These are phyloP conservation scores for Trichogramma pretiosum DNA, from an alignment of 1,140 invertebrate species.

Conservation along the genomic window DNA sequence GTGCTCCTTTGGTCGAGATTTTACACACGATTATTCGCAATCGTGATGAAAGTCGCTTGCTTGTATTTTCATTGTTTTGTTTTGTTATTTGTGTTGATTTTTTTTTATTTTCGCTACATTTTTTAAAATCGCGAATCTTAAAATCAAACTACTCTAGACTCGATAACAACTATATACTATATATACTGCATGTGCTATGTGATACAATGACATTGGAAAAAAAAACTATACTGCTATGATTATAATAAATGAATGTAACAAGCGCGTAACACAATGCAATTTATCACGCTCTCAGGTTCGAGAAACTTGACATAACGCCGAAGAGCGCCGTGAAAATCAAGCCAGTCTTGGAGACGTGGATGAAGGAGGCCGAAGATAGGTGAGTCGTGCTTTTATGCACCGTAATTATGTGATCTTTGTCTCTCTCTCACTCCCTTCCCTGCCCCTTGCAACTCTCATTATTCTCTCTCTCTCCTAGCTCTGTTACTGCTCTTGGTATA, in stretches of 20 bases:
- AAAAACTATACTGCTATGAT: too few species aligned
- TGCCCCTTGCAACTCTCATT: conserved; percentile 7
- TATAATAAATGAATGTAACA: not conserved
- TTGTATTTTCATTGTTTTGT: too few species aligned
- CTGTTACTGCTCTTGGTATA: not conserved
- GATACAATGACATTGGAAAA: not conserved
- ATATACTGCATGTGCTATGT: too few species aligned
- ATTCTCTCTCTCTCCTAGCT: not conserved
- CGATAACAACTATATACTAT: too few species aligned
- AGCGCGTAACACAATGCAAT: conserved; percentile 3
- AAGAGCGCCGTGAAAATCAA: conserved; percentile 99
- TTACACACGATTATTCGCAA: conserved; percentile 9
- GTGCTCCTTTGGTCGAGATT: conserved; percentile 37
- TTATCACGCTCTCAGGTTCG: conserved; percentile 70
- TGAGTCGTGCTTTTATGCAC: conserved; percentile 49
- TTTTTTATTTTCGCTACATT: not conserved
- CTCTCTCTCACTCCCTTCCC: conserved; percentile 6
- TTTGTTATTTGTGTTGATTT: conserved; percentile 10
- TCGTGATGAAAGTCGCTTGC: not conserved
- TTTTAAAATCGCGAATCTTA: too few species aligned
- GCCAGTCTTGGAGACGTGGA: conserved; percentile 94
- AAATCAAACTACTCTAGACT: too few species aligned
- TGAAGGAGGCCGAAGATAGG: conserved; percentile 96
- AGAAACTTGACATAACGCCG: conserved; percentile 98
- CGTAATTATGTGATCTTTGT: too few species aligned